phyloP scores from a whole-genome alignment of 2,888 invertebrate genomes.

The Oligia fasciuncula region DNA sequence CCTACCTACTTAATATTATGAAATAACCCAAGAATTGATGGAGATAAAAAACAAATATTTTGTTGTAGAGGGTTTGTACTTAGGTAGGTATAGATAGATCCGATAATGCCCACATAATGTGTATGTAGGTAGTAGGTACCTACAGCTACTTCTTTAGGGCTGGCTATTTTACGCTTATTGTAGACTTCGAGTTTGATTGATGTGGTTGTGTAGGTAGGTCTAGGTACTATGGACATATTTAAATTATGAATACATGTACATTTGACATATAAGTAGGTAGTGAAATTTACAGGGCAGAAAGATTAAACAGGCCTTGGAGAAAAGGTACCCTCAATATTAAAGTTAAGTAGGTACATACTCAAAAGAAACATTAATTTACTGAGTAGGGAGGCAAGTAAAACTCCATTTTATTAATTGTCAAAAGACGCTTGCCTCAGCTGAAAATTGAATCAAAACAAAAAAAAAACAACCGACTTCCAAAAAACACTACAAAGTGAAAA shows the following conservation, averaged over 20 bases:
- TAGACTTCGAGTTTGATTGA: neutral
- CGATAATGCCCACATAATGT: neutral
- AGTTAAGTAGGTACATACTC: neutral
- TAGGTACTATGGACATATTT: neutral
- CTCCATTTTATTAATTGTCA: neutral
- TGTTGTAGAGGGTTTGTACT: neutral
- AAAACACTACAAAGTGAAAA: too few relatives aligned
- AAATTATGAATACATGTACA: neutral
- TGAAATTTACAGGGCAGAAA: neutral
- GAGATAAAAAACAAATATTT: constrained; percentile 4
- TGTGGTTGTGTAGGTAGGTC: constrained; percentile 3
- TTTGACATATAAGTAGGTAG: neutral
- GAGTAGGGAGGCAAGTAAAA: neutral
- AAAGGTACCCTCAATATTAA: neutral
- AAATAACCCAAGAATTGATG: neutral
- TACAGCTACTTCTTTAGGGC: neutral
- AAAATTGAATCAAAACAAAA: too few relatives aligned
- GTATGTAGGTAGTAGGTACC: too few relatives aligned
- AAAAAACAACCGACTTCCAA: too few relatives aligned
- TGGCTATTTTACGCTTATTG: neutral
- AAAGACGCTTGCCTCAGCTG: neutral
- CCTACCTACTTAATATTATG: neutral
- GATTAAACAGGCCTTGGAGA: neutral
- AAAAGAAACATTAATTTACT: neutral
- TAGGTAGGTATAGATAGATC: neutral